phyloP scores from a whole-genome alignment of 2,888 invertebrate species.

The Busseola fusca region DNA sequence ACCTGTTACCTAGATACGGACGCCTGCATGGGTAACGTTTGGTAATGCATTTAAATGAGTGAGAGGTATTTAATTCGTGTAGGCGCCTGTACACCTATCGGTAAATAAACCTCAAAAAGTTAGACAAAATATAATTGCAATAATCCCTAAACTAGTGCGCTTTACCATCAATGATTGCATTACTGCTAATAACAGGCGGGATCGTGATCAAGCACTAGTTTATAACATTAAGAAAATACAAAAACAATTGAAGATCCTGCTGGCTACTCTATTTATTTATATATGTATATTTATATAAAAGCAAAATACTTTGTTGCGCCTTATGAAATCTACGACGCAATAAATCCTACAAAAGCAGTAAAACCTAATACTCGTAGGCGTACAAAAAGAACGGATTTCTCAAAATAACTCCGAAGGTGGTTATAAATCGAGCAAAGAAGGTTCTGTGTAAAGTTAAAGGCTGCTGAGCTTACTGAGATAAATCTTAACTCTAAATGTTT shows the following conservation, averaged over 20 bases:
- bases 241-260: neutral
- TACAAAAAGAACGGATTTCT: neutral
- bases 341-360: neutral
- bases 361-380: neutral
- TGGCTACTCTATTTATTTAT: neutral
- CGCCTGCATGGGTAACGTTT: neutral
- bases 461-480: neutral
- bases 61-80: neutral
- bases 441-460: neutral
- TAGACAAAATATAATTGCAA: neutral
- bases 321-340: neutral
- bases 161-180: too few relatives aligned
- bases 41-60: neutral
- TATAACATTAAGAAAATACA: too few relatives aligned
- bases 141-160: too few relatives aligned
- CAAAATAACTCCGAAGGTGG: neutral
- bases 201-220: too few relatives aligned
- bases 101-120: neutral
- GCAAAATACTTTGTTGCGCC: neutral
- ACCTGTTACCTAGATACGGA: neutral
- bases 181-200: too few relatives aligned
- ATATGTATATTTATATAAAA: neutral
- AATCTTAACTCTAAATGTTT: slow-evolving; percentile 3
- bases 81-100: neutral
- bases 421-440: neutral